phyloP scores from a whole-genome alignment of 2,113 vertebrate genomes.

The Xiphophorus hellerii region DNA sequence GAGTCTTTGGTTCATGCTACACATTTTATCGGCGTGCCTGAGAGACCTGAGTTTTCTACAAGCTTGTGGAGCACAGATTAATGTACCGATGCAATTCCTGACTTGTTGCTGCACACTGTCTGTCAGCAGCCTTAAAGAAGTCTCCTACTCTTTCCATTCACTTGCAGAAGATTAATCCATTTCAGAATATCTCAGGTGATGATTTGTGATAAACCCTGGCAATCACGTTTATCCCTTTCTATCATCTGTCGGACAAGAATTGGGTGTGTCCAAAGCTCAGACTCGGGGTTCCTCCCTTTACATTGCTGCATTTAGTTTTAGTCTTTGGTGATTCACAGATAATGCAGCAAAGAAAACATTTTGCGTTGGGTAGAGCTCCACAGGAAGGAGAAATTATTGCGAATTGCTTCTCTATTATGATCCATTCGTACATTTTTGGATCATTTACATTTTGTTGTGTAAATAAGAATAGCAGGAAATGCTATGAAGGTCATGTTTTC shows the following conservation, averaged over 20 bases:
- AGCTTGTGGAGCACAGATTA: neutral
- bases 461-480: neutral
- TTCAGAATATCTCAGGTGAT: neutral
- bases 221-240: neutral
- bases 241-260: neutral
- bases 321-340: conserved; percentile 16
- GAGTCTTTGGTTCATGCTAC: too few relatives aligned
- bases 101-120: too few relatives aligned
- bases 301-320: conserved; percentile 27
- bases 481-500: neutral
- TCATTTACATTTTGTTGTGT: neutral
- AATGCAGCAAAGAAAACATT: conserved; percentile 21
- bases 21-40: too few relatives aligned
- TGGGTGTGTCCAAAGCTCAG: conserved; percentile 12
- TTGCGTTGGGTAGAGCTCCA: neutral
- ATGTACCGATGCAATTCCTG: too few relatives aligned
- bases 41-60: neutral
- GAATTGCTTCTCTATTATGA: neutral
- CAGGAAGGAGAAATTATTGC: neutral
- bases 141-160: too few relatives aligned
- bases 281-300: conserved; percentile 19
- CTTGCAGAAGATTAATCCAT: too few relatives aligned
- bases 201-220: neutral
- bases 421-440: neutral
- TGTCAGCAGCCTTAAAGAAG: too few relatives aligned